Conservation (phyloP, 2,888 invertebrate genomes). For the Chymomyza caudatula region DNA sequence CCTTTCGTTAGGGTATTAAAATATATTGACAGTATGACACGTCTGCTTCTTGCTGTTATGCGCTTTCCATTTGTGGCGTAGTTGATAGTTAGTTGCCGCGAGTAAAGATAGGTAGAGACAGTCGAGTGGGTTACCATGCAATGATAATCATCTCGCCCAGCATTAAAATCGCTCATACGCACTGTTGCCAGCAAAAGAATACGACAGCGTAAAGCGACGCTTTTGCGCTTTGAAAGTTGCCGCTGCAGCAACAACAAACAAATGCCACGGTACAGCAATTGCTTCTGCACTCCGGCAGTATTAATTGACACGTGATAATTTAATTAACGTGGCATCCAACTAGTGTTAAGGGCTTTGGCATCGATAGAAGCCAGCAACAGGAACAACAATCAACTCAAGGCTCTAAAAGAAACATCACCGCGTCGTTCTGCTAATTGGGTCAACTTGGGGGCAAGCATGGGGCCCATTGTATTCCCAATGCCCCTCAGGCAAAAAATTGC, state of each 20-base stretch:
- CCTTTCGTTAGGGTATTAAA: too few relatives aligned
- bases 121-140: not conserved
- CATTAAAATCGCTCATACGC: constrained; percentile 57
- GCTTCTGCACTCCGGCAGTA: constrained; percentile 24
- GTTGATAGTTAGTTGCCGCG: too few relatives aligned
- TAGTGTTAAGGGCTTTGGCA: constrained; percentile 37
- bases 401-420: not conserved
- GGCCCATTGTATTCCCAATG: constrained; percentile 57
- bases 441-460: constrained; percentile 41
- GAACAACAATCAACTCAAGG: not conserved
- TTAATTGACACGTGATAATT: constrained; percentile 70
- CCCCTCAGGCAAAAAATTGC: constrained; percentile 26
- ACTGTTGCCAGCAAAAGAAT: constrained; percentile 18
- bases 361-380: constrained; percentile 1
- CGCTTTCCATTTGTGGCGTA: too few relatives aligned
- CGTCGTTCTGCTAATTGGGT: constrained; percentile 56
- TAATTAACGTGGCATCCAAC: constrained; percentile 56
- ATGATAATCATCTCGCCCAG: not conserved
- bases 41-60: too few relatives aligned
- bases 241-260: constrained; percentile 25
- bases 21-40: too few relatives aligned
- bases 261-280: not conserved
- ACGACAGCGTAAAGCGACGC: constrained; percentile 21
- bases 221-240: constrained; percentile 34
- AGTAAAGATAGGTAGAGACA: not conserved